These are phyloP conservation scores for Sebastes nivosus DNA, from an alignment of 2,797 vertebrate species.

Conservation along the genomic window DNA sequence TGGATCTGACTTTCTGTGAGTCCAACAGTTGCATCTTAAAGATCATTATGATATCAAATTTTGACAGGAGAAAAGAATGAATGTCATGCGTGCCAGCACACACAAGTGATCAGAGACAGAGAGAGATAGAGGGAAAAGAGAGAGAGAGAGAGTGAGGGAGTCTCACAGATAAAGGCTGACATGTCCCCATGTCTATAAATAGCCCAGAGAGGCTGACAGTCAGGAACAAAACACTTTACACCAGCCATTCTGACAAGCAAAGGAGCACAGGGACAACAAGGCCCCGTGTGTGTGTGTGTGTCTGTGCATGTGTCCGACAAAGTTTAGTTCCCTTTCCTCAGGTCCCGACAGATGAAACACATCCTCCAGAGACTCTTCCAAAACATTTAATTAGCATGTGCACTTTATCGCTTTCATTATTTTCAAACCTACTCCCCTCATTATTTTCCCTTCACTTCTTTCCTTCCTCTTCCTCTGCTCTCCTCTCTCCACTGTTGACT, in stretches of 20 bases:
- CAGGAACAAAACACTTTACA: conserved; percentile 81
- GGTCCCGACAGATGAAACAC: conserved; percentile 26
- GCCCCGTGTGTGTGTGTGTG: conserved; percentile 4
- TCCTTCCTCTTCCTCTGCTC: neutral
- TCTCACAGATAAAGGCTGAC: conserved; percentile 66
- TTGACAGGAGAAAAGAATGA: conserved; percentile 22
- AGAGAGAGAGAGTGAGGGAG: conserved; percentile 37
- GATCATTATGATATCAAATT: conserved; percentile 31
- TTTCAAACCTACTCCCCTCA: conserved; percentile 16
- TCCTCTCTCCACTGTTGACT: neutral
- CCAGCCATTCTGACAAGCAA: conserved; percentile 68
- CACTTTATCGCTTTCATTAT: conserved; percentile 49
- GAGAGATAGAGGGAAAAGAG: conserved; percentile 10
- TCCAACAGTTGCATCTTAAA: conserved; percentile 18
- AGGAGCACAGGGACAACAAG: conserved; percentile 58
- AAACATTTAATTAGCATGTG: conserved; percentile 72
- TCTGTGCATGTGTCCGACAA: neutral
- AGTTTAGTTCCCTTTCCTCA: conserved; percentile 32
- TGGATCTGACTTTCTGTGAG: neutral
- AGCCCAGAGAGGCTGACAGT: conserved; percentile 74
- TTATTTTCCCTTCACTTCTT: conserved; percentile 26
- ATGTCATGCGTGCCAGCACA: neutral
- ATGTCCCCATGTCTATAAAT: conserved; percentile 81
- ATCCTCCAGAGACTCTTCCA: conserved; percentile 36
- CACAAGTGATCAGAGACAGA: neutral